A percentile compares a stretch with the other conserved stretches of the same genome.
These are phyloP conservation scores for Petrocephalus microphthalmus DNA, from an alignment of 2,113 vertebrate species.

Conservation along the genomic window DNA sequence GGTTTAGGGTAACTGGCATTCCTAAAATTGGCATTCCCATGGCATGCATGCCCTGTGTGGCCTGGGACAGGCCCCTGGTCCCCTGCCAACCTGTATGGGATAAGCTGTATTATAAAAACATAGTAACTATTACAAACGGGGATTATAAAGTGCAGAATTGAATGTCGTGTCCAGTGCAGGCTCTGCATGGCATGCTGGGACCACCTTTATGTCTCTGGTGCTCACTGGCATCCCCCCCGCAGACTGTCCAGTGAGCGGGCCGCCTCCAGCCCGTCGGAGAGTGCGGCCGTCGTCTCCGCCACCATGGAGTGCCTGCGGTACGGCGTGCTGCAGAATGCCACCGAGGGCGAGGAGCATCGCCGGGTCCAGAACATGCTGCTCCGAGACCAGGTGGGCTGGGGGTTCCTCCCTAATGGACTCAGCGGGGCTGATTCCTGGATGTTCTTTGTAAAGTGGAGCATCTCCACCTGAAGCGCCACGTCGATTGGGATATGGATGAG, in stretches of 20 bases:
- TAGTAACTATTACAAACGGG: not conserved
- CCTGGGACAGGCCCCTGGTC: not conserved
- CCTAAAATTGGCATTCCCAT: not conserved
- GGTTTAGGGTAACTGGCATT: not conserved
- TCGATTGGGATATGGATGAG: not conserved
- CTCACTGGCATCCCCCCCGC: not conserved
- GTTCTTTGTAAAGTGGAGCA: not conserved
- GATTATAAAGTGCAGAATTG: not conserved
- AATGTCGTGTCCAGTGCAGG: not conserved
- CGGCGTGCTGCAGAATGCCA: constrained; percentile 64
- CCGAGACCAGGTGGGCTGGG: constrained; percentile 71
- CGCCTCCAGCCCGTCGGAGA: constrained; percentile 70
- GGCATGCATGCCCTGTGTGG: not conserved
- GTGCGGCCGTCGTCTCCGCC: constrained; percentile 70
- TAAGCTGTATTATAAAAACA: not conserved
- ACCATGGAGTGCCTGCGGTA: constrained; percentile 83
- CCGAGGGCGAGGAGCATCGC: constrained; percentile 53
- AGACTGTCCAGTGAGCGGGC: constrained; percentile 79
- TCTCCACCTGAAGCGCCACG: not conserved
- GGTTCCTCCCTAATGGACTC: not conserved
- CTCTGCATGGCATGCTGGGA: not conserved
- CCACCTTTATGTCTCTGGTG: not conserved
- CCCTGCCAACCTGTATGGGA: not conserved
- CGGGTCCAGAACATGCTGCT: constrained; percentile 74
- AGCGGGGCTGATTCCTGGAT: not conserved